These are phyloP conservation scores for Diachasmimorpha longicaudata DNA, from an alignment of 1,140 invertebrate species.

Conservation along the genomic window DNA sequence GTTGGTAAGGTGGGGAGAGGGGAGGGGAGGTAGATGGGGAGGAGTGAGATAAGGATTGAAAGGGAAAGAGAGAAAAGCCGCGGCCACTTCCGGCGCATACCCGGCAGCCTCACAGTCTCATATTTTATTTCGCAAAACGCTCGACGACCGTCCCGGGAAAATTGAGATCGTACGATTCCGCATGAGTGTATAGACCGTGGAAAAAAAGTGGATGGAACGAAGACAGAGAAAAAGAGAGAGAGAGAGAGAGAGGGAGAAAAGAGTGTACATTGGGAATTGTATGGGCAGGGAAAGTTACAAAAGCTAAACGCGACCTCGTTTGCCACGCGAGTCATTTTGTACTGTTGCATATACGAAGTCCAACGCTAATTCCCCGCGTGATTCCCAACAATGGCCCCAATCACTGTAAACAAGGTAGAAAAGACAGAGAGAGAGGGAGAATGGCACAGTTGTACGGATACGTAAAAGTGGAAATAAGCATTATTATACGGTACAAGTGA, in stretches of 20 bases:
- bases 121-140: conserved; percentile 49
- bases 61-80: conserved; percentile 31
- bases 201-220: background rate
- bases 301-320: conserved; percentile 18
- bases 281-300: background rate
- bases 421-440: background rate
- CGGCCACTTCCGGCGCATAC: conserved; percentile 13
- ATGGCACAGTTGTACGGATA: background rate
- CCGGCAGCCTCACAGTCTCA: conserved; percentile 36
- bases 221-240: background rate
- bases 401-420: conserved; percentile 31
- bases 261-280: background rate
- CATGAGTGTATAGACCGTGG: background rate
- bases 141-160: conserved; percentile 33
- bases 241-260: background rate
- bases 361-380: conserved; percentile 31
- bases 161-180: conserved; percentile 47
- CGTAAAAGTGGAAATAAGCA: conserved; percentile 17
- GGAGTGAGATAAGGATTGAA: conserved; percentile 50
- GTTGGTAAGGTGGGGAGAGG: conserved; percentile 36
- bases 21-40: conserved; percentile 36
- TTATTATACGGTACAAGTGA: conserved; percentile 10
- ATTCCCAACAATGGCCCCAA: conserved; percentile 31
- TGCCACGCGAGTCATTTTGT: conserved; percentile 6
- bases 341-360: background rate